Conservation (phyloP, 1,140 invertebrate species). For the Rhynchophorus ferrugineus region DNA sequence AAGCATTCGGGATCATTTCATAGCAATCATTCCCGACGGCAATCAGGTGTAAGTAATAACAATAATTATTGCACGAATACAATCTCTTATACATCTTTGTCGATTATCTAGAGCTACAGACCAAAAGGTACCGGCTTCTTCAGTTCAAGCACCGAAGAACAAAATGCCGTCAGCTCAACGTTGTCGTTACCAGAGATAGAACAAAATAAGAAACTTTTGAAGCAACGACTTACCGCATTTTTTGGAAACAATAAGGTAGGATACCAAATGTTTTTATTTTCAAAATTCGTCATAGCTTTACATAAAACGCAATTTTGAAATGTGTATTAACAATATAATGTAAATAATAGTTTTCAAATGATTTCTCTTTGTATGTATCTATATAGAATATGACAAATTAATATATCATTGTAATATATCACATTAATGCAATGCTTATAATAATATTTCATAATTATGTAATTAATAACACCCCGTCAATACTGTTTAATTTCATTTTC, state of each 20-base stretch:
- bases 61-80: not conserved
- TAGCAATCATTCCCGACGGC: slow-evolving; percentile 35
- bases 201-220: slow-evolving; percentile 44
- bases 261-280: not conserved
- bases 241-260: slow-evolving; percentile 54
- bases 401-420: too few species aligned
- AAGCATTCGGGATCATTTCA: slow-evolving; percentile 30
- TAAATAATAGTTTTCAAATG: too few species aligned
- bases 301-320: too few species aligned
- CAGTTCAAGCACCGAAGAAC: slow-evolving; percentile 55
- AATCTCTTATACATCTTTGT: not conserved
- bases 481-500: too few species aligned
- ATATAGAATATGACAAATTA: too few species aligned
- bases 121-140: slow-evolving; percentile 50
- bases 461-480: too few species aligned
- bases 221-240: slow-evolving; percentile 58
- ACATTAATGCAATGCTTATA: too few species aligned
- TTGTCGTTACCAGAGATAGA: slow-evolving; percentile 34
- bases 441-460: too few species aligned
- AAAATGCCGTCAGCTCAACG: slow-evolving; percentile 40
- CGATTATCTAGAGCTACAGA: slow-evolving; percentile 44
- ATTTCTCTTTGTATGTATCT: too few species aligned
- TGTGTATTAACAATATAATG: too few species aligned
- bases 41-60: slow-evolving; percentile 35
- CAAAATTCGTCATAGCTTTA: too few species aligned